A percentile compares a stretch with the other conserved stretches of the same genome.
phyloP scores from a whole-genome alignment of 1,140 invertebrate genomes.

The Lethrus apterus region DNA sequence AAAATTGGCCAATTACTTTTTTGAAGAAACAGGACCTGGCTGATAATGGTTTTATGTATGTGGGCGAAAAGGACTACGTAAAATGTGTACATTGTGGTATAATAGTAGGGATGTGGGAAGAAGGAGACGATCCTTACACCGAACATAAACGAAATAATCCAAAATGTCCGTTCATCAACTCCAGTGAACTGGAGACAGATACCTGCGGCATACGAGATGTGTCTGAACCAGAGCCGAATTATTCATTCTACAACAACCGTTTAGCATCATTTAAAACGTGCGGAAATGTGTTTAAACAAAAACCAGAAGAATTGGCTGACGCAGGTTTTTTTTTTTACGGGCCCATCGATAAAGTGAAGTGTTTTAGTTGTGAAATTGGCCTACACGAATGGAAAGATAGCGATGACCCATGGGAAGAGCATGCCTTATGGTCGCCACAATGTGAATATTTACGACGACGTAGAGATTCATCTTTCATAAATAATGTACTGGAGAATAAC shows the following conservation, averaged over 20 bases:
- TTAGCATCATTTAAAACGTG: no score
- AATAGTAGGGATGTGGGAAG: not conserved
- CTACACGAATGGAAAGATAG: constrained; percentile 58
- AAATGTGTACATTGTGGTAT: not conserved
- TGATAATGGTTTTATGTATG: not conserved
- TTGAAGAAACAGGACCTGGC: not conserved
- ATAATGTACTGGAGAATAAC: not conserved
- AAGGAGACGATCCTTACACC: not conserved
- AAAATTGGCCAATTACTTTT: not conserved
- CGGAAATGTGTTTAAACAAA: no score
- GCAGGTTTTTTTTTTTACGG: constrained; percentile 65
- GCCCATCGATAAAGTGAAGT: constrained; percentile 52
- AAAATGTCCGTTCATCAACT: not conserved
- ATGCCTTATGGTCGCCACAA: constrained; percentile 69
- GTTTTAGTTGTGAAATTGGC: constrained; percentile 57
- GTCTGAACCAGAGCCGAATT: no score
- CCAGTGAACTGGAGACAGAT: not conserved
- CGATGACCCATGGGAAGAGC: constrained; percentile 74
- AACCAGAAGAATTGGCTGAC: constrained; percentile 50
- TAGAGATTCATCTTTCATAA: constrained; percentile 58
- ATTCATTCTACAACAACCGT: no score
- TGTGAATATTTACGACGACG: constrained; percentile 63
- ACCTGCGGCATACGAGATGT: not conserved
- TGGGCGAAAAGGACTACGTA: not conserved
- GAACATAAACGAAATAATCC: not conserved